phyloP scores from a whole-genome alignment of 2,797 vertebrate species.

The Megalops cyprinoides region DNA sequence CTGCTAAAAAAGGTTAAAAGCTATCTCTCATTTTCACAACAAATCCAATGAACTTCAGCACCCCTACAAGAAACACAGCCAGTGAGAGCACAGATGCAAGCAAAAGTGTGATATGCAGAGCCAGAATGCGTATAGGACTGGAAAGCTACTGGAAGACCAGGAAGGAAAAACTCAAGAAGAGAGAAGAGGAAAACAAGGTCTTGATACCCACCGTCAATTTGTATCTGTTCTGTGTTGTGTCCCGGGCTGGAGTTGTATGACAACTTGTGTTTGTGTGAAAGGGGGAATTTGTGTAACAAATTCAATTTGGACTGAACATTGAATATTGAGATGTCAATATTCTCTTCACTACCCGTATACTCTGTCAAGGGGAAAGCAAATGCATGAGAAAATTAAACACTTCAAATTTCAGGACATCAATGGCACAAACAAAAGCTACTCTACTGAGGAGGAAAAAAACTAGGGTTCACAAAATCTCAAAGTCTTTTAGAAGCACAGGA shows the following conservation, averaged over 20 bases:
- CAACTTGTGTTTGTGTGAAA: slow-evolving; percentile 76
- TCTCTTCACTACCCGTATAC: slow-evolving; percentile 84
- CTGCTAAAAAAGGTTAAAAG: too few species aligned
- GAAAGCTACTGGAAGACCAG: background rate
- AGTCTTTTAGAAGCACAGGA: background rate
- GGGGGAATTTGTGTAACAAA: slow-evolving; percentile 77
- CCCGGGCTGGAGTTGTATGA: slow-evolving; percentile 77
- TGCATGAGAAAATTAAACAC: slow-evolving; percentile 66
- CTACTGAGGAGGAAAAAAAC: background rate
- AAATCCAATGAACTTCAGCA: background rate
- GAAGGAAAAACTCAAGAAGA: background rate
- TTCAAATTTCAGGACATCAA: slow-evolving; percentile 25
- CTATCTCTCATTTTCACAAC: background rate
- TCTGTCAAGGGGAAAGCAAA: slow-evolving; percentile 78
- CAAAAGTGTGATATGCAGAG: background rate
- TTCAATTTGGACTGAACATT: slow-evolving; percentile 79
- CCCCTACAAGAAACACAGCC: background rate
- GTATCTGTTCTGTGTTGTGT: slow-evolving; percentile 81
- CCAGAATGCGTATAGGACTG: background rate
- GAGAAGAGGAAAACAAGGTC: slow-evolving; percentile 20
- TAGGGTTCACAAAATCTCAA: background rate
- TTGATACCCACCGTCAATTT: slow-evolving; percentile 82
- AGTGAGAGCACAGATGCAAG: slow-evolving; percentile 2
- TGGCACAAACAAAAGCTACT: slow-evolving; percentile 10
- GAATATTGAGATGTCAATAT: slow-evolving; percentile 78